Percentiles rank a stretch among this genome's conserved stretches.
Conservation (phyloP, 1,140 invertebrate genomes). For the Halesus radiatus region DNA sequence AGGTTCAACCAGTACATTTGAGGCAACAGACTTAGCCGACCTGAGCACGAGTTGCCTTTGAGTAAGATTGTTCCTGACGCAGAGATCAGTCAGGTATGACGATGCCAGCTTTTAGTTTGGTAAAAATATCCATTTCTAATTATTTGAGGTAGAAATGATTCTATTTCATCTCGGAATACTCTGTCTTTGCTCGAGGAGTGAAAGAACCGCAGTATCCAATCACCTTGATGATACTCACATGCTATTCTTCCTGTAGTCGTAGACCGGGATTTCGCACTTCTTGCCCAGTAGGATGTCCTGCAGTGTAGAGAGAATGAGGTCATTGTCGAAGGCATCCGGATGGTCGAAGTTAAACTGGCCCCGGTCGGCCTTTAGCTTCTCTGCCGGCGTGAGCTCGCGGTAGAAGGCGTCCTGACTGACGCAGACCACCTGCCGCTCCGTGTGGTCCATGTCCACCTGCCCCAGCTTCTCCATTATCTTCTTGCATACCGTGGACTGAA, state of each 20-base stretch:
- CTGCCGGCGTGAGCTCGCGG: slow-evolving; percentile 83
- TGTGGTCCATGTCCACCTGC: slow-evolving; percentile 90
- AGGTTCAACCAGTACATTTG: no score
- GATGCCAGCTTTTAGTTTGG: no score
- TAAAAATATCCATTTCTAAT: no score
- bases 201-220: no score
- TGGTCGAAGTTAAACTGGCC: slow-evolving; percentile 99
- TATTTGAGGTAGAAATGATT: no score
- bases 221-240: slow-evolving; percentile 73
- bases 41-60: no score
- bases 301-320: slow-evolving; percentile 84
- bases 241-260: slow-evolving; percentile 90
- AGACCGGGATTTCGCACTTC: slow-evolving; percentile 89
- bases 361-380: slow-evolving; percentile 87
- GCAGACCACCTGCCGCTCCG: slow-evolving; percentile 90
- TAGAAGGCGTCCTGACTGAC: slow-evolving; percentile 98
- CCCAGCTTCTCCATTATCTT: slow-evolving; percentile 95
- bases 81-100: no score
- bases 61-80: no score
- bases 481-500: slow-evolving; percentile 94
- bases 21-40: no score
- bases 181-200: no score
- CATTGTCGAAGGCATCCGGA: slow-evolving; percentile 93
- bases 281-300: slow-evolving; percentile 86
- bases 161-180: no score